These are phyloP conservation scores for Takifugu rubripes DNA, from an alignment of 2,797 vertebrate species.

Conservation along the genomic window DNA sequence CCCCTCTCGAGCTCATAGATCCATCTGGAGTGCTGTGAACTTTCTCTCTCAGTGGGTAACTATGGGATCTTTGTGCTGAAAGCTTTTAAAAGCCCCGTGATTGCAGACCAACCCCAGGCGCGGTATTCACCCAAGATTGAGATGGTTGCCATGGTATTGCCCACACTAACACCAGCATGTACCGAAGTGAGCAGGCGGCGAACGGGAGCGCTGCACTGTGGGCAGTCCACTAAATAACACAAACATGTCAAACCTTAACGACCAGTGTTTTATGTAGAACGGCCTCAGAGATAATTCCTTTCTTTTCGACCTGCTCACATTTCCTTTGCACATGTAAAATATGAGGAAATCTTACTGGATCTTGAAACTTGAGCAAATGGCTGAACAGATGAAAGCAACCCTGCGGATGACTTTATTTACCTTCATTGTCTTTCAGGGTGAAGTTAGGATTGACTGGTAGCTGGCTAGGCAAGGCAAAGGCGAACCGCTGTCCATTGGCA, in stretches of 20 bases:
- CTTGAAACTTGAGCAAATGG: conserved; percentile 9
- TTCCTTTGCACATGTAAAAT: conserved; percentile 28
- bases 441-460: conserved; percentile 92
- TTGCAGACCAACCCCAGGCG: conserved; percentile 53
- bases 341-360: conserved; percentile 37
- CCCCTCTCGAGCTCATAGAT: conserved; percentile 24
- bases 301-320: conserved; percentile 11
- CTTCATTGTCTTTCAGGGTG: conserved; percentile 96
- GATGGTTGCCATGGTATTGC: conserved; percentile 64
- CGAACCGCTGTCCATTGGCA: conserved; percentile 91
- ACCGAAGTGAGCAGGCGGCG: conserved; percentile 23
- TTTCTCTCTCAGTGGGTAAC: conserved; percentile 51
- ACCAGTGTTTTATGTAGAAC: conserved; percentile 22
- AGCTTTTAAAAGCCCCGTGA: conserved; percentile 61
- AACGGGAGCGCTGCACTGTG: conserved; percentile 24
- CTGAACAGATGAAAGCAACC: not conserved
- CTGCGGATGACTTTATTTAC: conserved; percentile 70
- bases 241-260: conserved; percentile 40
- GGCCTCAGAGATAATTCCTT: conserved; percentile 11
- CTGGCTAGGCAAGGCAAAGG: conserved; percentile 83
- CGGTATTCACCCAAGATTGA: conserved; percentile 54
- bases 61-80: conserved; percentile 54
- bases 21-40: conserved; percentile 48
- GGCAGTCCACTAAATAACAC: conserved; percentile 60
- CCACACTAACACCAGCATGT: conserved; percentile 21